Base-by-base conservation (phyloP, 2,113 vertebrate species). In the Aegotheles bennettii region DNA sequence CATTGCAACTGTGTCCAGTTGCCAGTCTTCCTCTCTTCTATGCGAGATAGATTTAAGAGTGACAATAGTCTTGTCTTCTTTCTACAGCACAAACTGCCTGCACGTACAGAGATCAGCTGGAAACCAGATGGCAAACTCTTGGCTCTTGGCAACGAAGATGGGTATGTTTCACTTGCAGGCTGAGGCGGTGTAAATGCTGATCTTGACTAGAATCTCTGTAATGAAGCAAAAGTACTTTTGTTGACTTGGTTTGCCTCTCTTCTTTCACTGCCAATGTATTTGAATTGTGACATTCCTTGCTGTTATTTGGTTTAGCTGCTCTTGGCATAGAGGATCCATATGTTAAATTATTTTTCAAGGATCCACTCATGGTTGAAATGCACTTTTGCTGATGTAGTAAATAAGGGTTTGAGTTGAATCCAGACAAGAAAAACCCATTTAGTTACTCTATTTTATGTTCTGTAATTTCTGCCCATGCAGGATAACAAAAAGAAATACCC, bases 91-190 rank as follows among this genome's bases (percentile, higher is more conserved):
- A 99, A 99, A 91, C 95, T 99, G 89, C 98, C 99, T 54, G 98
- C 98, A 5, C 99, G 98, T 97, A 99, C 99, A 36, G 99, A 99
- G 95, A 93, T 99, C 97, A 98, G 98, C 98, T 99, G 99, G 99
- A 99, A 99, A 97, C 98, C 99, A 38, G 99, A 99, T 91, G 98
- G 99, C 81, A 99, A 96, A 95, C 97, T 98, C 79, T 94, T 99
- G 87, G 99, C 99, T 84, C 97, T 99, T 83, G 99, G 99, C 93
- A 99, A 99, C 65, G 99, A 99, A 97, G 99, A 99, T 73, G 99
- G 99, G 99, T 99, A 98, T 96, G 98, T 98, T 87, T 64, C 70
- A 51, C 48, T 47, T 80, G 53, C 7, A 70, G 65, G 13, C 61
- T 40, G 47, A 60, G 71, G 42, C 16, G 59, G 20, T 82, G 1